phyloP scores from a whole-genome alignment of 2,113 vertebrate species.

The Stegastes partitus region DNA sequence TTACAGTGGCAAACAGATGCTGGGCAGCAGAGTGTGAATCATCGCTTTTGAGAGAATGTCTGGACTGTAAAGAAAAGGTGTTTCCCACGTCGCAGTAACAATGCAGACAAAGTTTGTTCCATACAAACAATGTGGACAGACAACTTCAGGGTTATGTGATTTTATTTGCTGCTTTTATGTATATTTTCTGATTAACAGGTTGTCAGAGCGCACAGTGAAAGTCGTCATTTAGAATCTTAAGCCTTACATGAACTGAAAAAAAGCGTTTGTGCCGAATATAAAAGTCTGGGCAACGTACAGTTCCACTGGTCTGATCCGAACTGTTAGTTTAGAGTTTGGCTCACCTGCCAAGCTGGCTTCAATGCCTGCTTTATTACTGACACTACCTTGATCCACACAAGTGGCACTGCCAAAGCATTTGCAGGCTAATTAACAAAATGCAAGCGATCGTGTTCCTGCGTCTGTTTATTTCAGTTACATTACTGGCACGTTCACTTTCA shows the following conservation, averaged over 20 bases:
- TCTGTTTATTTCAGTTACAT: constrained; percentile 46
- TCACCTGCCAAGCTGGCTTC: constrained; percentile 46
- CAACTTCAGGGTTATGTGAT: neutral
- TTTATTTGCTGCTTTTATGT: too few relatives aligned
- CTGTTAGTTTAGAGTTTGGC: constrained; percentile 15
- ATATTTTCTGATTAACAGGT: too few relatives aligned
- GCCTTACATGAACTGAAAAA: neutral
- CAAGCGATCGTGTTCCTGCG: constrained; percentile 28
- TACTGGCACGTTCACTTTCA: constrained; percentile 25
- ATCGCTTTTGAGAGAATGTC: neutral
- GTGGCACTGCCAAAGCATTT: constrained; percentile 48
- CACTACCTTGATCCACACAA: constrained; percentile 47
- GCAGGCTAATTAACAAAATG: constrained; percentile 48
- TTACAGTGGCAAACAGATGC: constrained; percentile 3
- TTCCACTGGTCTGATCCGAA: constrained; percentile 8
- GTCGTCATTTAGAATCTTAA: neutral
- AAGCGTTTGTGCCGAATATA: neutral
- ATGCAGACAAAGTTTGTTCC: neutral
- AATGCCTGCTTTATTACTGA: constrained; percentile 38
- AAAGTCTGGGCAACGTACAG: neutral
- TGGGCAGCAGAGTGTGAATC: constrained; percentile 3
- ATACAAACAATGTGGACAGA: neutral
- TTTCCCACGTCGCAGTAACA: neutral
- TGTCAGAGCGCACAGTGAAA: neutral
- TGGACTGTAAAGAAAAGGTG: neutral